phyloP scores from a whole-genome alignment of 2,888 invertebrate genomes.

The Perizoma affinitatum region DNA sequence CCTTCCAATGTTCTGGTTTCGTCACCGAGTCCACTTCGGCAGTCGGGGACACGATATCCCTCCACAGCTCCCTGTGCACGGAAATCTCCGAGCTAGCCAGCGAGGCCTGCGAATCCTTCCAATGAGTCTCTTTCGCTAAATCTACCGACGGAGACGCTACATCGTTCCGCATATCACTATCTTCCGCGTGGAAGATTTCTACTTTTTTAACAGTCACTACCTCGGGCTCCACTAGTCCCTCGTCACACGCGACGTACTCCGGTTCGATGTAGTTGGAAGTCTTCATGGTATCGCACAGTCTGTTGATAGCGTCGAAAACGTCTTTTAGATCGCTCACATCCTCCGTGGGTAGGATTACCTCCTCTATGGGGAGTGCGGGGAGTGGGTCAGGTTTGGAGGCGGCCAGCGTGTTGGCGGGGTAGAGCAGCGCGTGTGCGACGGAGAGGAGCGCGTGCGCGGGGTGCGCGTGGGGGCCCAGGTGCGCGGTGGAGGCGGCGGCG shows the following conservation, averaged over 20 bases:
- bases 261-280: slow-evolving; percentile 61
- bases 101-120: slow-evolving; percentile 27
- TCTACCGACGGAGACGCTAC: slow-evolving; percentile 5
- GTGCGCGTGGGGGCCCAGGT: slow-evolving; percentile 58
- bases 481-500: slow-evolving; percentile 16
- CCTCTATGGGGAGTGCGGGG: slow-evolving; percentile 58
- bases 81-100: slow-evolving; percentile 26
- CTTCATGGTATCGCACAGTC: slow-evolving; percentile 77
- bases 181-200: slow-evolving; percentile 20
- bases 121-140: slow-evolving; percentile 2
- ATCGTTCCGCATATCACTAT: slow-evolving; percentile 7
- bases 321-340: slow-evolving; percentile 74
- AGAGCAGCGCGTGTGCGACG: slow-evolving; percentile 68
- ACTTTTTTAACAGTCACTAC: slow-evolving; percentile 21
- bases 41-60: slow-evolving; percentile 24
- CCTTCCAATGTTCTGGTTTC: slow-evolving; percentile 30
- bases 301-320: slow-evolving; percentile 79
- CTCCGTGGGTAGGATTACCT: slow-evolving; percentile 56
- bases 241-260: slow-evolving; percentile 31
- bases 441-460: slow-evolving; percentile 66
- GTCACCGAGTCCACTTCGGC: slow-evolving; percentile 2
- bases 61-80: slow-evolving; percentile 22
- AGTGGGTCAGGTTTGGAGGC: slow-evolving; percentile 27
- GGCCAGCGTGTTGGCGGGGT: slow-evolving; percentile 61
- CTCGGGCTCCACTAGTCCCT: slow-evolving; percentile 28